Percentiles rank a stretch among this genome's conserved stretches.
phyloP scores from a whole-genome alignment of 2,113 vertebrate species.

The Amphiprion ocellaris region DNA sequence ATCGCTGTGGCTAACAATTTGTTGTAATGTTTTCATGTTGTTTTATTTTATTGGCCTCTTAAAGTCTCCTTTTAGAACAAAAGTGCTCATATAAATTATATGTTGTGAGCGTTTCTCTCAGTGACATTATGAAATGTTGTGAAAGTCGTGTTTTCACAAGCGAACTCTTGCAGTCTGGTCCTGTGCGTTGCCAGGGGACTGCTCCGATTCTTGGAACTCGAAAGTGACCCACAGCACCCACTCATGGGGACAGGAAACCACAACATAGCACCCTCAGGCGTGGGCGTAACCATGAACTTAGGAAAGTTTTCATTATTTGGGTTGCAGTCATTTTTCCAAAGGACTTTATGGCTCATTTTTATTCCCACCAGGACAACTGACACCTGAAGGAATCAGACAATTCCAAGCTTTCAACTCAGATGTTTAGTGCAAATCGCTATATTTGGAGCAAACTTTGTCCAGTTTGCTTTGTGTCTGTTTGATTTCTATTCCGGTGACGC shows the following conservation, averaged over 20 bases:
- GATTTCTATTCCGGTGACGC: constrained; percentile 72
- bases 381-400: constrained; percentile 54
- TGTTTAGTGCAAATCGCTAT: constrained; percentile 15
- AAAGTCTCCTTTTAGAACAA: constrained; percentile 56
- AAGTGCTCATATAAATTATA: constrained; percentile 37
- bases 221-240: constrained; percentile 41
- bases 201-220: constrained; percentile 43
- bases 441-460: constrained; percentile 25
- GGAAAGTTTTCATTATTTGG: constrained; percentile 62
- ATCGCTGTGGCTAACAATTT: constrained; percentile 26
- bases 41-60: constrained; percentile 45
- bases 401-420: constrained; percentile 23
- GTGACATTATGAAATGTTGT: constrained; percentile 42
- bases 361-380: constrained; percentile 10
- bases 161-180: constrained; percentile 17
- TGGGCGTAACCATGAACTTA: constrained; percentile 41
- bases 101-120: constrained; percentile 26
- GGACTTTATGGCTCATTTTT: constrained; percentile 29
- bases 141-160: constrained; percentile 54
- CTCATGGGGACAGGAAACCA: constrained; percentile 45
- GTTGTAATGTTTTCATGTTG: constrained; percentile 37
- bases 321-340: constrained; percentile 54
- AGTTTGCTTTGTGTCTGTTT: constrained; percentile 72
- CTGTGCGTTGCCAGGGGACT: constrained; percentile 2
- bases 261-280: constrained; percentile 49